Evolutionary conservation across 2,797 vertebrate species (phyloP), one percentile per base, ranked within the genome.

Genomic region (Tinamus major): DNA sequence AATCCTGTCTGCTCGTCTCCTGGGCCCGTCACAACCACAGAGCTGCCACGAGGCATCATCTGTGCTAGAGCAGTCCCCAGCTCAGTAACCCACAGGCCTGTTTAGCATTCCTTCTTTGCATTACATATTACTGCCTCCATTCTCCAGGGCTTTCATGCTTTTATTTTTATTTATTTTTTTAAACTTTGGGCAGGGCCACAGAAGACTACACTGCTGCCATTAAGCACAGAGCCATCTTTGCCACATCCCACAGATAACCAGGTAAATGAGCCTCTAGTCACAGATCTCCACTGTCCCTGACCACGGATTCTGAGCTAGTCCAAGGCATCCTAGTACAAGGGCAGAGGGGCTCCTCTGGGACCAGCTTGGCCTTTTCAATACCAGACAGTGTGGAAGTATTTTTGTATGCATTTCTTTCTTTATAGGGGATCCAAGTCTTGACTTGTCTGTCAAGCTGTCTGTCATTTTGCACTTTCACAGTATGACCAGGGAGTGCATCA

Each of bases 401-500:
- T 79, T 70, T 29, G 48, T 49, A 49, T 49, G 39, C 76, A 6
- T 14, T 55, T 35, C 35, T 35, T 35, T 87, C 35, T 56, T 51
- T 61, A 53, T 55, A 80, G 10, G 9, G n/a, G 56, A 59, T 46
- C 63, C 14, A 23, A 63, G 15, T 42, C 42, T 44, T 59, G 76
- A 59, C 0, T 19, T 56, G 17, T 63, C 67, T 35, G 29, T 31
- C 44, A 61, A 48, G 21, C 9, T 48, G 49, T 72, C 69, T 53
- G 35, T 35, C 74, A 64, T 1, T 68, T 18, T 26, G 67, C 68
- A 26, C 29, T 85, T 72, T 23, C 39, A 55, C 63, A 83, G 62
- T 2, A 0, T 8, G 35, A 44, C 4, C 53, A 35, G 72, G 29
- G 2, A 2, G 9, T 12, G 5, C 10, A 67, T 31, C 23, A 39